phyloP scores from a whole-genome alignment of 2,888 invertebrate genomes.

The Scrobipalpa costella region DNA sequence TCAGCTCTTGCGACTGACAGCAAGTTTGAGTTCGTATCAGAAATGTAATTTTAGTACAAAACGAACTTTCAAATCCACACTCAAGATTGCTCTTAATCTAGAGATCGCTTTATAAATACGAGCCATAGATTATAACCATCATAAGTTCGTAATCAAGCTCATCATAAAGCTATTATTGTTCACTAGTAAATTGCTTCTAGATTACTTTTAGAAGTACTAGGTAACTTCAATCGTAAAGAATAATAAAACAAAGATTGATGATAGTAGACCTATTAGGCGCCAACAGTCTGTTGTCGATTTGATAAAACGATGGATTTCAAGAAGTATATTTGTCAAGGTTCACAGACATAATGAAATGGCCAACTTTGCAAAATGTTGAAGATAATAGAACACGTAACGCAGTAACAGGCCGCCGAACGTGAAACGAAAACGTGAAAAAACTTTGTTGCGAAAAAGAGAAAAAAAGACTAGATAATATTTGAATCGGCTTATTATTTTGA shows the following conservation, averaged over 20 bases:
- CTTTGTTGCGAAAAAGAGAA: not conserved
- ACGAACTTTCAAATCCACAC: too few species aligned
- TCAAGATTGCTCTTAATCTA: too few species aligned
- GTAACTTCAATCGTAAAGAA: not conserved
- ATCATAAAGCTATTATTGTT: not conserved
- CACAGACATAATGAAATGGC: constrained; percentile 51
- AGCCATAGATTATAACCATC: not conserved
- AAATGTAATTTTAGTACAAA: too few species aligned
- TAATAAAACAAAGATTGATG: not conserved
- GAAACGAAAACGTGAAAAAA: constrained; percentile 42
- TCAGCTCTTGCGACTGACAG: too few species aligned
- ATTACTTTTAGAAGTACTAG: not conserved
- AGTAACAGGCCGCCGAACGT: constrained; percentile 49
- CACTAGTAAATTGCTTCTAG: constrained; percentile 4
- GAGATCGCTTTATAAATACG: too few species aligned
- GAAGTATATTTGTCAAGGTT: constrained; percentile 46
- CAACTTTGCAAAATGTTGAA: constrained; percentile 53
- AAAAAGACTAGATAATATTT: too few species aligned
- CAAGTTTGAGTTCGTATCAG: too few species aligned
- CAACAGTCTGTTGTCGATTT: constrained; percentile 29
- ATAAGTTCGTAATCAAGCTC: constrained; percentile 1
- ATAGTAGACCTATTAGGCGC: constrained; percentile 30
- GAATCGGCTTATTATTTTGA: too few species aligned
- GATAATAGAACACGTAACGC: constrained; percentile 61
- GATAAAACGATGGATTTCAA: constrained; percentile 37